Evolutionary conservation across 2,113 vertebrate genomes (phyloP).

Genomic region (Marmota monax): DNA sequence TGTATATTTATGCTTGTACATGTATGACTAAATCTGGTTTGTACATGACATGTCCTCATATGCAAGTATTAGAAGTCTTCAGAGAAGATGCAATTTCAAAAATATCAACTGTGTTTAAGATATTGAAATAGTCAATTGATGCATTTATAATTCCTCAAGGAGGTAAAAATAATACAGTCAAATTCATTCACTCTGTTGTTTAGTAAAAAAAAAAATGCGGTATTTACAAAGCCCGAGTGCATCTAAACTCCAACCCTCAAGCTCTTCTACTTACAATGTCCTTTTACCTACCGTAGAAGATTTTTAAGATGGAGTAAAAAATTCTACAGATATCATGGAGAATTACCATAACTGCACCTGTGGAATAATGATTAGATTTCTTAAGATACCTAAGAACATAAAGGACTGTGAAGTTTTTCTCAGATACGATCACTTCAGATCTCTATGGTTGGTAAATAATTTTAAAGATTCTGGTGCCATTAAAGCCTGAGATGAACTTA

Average conservation of each 20-base stretch:
- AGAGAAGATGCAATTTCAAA: neutral
- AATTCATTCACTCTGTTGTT: neutral
- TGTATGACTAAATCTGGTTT: slow-evolving; percentile 33
- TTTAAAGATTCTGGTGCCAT: neutral
- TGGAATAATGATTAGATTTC: neutral
- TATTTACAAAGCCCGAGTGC: neutral
- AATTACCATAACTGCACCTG: neutral
- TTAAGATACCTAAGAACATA: neutral
- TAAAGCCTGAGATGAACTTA: neutral
- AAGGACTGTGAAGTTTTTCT: neutral
- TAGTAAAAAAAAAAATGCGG: neutral
- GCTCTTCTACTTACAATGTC: neutral
- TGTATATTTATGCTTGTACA: neutral
- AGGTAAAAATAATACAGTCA: neutral
- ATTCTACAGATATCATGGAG: neutral
- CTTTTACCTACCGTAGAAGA: neutral
- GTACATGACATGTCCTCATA: neutral
- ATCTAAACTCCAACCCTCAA: neutral
- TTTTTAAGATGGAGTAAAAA: neutral
- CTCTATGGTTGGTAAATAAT: neutral
- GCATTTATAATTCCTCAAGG: neutral
- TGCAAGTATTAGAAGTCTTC: neutral
- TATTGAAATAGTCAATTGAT: neutral
- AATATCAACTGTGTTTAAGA: neutral
- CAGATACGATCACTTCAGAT: neutral